Percentiles rank a stretch among this genome's conserved stretches.
phyloP scores from a whole-genome alignment of 2,888 invertebrate species.

The Drosophila rellima region DNA sequence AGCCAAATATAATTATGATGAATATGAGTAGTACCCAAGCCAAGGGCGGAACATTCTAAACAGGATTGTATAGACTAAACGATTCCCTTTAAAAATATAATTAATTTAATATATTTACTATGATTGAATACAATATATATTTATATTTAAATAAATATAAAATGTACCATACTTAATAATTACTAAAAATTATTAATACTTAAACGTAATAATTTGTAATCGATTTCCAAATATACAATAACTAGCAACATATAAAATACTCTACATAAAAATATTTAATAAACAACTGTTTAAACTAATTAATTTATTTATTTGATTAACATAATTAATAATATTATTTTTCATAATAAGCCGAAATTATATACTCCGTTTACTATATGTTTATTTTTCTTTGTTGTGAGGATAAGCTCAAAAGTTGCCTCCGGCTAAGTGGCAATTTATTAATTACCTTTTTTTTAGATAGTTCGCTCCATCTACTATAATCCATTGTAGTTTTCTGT shows the following conservation, averaged over 20 bases:
- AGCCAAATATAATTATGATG: constrained; percentile 47
- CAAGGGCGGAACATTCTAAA: neutral
- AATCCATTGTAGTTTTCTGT: constrained; percentile 10
- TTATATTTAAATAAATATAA: neutral
- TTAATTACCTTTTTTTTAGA: constrained; percentile 32
- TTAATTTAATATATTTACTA: neutral
- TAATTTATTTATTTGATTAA: constrained; percentile 6
- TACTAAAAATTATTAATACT: neutral
- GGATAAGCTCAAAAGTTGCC: constrained; percentile 17
- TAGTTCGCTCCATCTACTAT: constrained; percentile 3
- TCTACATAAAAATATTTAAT: neutral
- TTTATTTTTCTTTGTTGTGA: constrained; percentile 11
- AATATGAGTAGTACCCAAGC: constrained; percentile 21
- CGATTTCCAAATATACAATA: neutral
- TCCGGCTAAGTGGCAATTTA: constrained; percentile 40
- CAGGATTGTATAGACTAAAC: neutral
- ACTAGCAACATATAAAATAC: neutral
- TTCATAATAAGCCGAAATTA: neutral
- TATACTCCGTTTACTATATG: neutral
- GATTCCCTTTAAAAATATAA: constrained; percentile 1
- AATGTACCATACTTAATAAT: neutral
- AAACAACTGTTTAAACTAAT: neutral
- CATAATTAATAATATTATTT: constrained; percentile 9
- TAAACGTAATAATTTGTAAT: too few species aligned
- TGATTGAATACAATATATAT: neutral